Conservation (phyloP, 2,888 invertebrate genomes). For the Andrena bucephala region DNA sequence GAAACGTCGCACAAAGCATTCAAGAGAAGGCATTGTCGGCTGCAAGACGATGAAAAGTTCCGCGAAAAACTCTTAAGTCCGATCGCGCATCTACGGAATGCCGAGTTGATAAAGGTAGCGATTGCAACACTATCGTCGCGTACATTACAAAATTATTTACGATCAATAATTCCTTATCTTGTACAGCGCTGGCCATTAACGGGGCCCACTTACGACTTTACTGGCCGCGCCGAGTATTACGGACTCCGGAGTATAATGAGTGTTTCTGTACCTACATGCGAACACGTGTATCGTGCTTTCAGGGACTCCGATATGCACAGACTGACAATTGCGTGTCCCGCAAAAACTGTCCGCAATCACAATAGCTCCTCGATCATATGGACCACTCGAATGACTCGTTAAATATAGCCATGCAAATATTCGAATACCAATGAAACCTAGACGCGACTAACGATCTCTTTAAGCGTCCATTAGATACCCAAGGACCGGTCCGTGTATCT, state of each 20-base stretch:
- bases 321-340: constrained; percentile 33
- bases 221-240: constrained; percentile 57
- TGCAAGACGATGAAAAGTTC: constrained; percentile 20
- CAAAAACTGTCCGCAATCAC: constrained; percentile 10
- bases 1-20: not conserved
- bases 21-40: not conserved
- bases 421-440: too few relatives aligned
- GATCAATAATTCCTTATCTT: constrained; percentile 74
- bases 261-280: constrained; percentile 33
- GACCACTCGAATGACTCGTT: not conserved
- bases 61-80: constrained; percentile 47
- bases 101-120: constrained; percentile 61
- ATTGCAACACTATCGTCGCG: constrained; percentile 72
- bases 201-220: constrained; percentile 69
- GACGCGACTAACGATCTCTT: too few relatives aligned
- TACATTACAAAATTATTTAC: constrained; percentile 73
- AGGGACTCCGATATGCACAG: constrained; percentile 14
- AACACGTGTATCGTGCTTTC: constrained; percentile 18
- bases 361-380: too few relatives aligned
- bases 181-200: constrained; percentile 68
- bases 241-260: constrained; percentile 40
- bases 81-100: constrained; percentile 67
- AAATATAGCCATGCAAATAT: not conserved
- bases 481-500: too few relatives aligned
- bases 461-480: too few relatives aligned